Percentiles rank a stretch among this genome's conserved stretches.
These are phyloP conservation scores for Rhizoglyphus robini DNA, from an alignment of 1,140 invertebrate species.

Conservation along the genomic window DNA sequence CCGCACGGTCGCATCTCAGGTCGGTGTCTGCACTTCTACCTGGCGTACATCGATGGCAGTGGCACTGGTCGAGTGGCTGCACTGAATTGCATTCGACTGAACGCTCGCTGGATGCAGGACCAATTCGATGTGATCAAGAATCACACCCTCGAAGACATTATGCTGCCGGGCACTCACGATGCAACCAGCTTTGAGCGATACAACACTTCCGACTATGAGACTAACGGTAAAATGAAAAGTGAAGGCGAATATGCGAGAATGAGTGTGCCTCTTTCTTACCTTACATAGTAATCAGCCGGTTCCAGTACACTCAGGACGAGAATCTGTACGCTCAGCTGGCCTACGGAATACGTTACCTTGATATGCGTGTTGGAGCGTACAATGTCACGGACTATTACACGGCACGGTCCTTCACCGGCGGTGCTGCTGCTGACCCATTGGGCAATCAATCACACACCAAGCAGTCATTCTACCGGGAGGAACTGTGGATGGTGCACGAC, in stretches of 20 bases:
- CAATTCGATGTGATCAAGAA: slow-evolving; percentile 33
- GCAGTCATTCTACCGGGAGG: slow-evolving; percentile 19
- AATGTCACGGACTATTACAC: slow-evolving; percentile 17
- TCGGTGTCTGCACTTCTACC: slow-evolving; percentile 34
- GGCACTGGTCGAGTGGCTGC: slow-evolving; percentile 25
- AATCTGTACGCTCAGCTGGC: slow-evolving; percentile 31
- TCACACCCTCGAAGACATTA: slow-evolving; percentile 38
- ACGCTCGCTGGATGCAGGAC: slow-evolving; percentile 51
- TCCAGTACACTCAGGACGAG: slow-evolving; percentile 30
- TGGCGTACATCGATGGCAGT: slow-evolving; percentile 40
- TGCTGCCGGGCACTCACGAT: slow-evolving; percentile 49
- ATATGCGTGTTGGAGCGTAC: slow-evolving; percentile 30
- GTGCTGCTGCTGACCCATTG: background rate
- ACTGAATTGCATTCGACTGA: slow-evolving; percentile 45
- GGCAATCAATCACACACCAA: background rate
- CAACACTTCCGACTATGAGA: background rate
- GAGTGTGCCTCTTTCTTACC: background rate
- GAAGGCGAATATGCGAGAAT: background rate
- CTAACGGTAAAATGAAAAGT: background rate
- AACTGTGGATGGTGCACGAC: slow-evolving; percentile 32
- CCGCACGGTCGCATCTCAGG: background rate
- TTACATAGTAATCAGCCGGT: slow-evolving; percentile 13
- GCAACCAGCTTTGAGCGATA: slow-evolving; percentile 43
- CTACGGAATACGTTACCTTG: slow-evolving; percentile 31
- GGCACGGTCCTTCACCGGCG: background rate